Evolutionary conservation across 2,113 vertebrate species (phyloP).

Genomic region (Onychostruthus taczanowskii): DNA sequence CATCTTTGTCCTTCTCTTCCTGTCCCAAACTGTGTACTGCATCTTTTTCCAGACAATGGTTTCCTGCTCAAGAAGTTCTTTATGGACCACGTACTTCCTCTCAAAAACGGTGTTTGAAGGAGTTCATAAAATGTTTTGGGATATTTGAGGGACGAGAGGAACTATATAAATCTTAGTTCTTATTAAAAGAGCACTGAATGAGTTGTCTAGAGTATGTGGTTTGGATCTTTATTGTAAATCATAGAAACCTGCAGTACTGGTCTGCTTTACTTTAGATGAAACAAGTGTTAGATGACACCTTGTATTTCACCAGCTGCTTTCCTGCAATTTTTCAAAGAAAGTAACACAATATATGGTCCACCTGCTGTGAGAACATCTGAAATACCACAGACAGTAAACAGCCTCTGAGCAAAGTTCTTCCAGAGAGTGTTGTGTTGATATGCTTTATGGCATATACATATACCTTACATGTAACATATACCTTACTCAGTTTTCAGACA

Average conservation of each 20-base stretch:
- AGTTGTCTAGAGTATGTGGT: not conserved
- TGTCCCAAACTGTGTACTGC: not conserved
- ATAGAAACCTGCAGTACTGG: slow-evolving; percentile 10
- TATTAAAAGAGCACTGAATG: slow-evolving; percentile 16
- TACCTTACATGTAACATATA: not conserved
- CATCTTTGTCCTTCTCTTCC: not conserved
- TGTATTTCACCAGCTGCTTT: slow-evolving; percentile 44
- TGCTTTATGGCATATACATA: not conserved
- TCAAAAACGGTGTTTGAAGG: not conserved
- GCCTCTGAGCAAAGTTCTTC: slow-evolving; percentile 34
- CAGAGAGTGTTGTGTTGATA: not conserved
- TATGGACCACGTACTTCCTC: not conserved
- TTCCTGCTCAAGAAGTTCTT: not conserved
- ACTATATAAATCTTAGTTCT: slow-evolving; percentile 17
- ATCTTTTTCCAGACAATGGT: not conserved
- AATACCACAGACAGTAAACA: slow-evolving; percentile 19
- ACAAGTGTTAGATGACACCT: slow-evolving; percentile 21
- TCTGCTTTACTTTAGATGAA: slow-evolving; percentile 25
- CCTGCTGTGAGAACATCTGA: slow-evolving; percentile 46
- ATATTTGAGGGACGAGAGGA: not conserved
- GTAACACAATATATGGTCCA: slow-evolving; percentile 16
- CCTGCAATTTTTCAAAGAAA: slow-evolving; percentile 29
- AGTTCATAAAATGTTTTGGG: not conserved
- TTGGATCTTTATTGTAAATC: slow-evolving; percentile 27
- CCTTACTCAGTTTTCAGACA: not conserved